Evolutionary conservation across 2,797 vertebrate genomes (phyloP), one percentile per base, ranked within the genome.

Genomic region (Gymnoscopelus braueri): DNA sequence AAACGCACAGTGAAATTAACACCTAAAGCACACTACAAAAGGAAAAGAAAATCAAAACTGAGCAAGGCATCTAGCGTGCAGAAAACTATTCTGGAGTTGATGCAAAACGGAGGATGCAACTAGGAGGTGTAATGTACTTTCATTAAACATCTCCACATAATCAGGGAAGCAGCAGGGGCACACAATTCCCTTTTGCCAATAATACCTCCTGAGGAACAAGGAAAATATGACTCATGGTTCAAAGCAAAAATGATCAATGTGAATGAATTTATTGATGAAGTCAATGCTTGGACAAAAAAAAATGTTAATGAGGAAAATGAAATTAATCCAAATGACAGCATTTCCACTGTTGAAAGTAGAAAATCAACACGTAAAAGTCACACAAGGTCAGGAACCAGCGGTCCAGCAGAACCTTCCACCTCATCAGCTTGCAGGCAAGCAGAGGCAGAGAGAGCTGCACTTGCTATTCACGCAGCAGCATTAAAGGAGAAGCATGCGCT

Each of bases 401-500:
- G 15, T 54, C 53, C 15, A 55, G 53, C 23, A 24, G 5, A 55
- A 50, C 64, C 11, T n/a, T 57, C 48, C 29, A n/a, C 55, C 26
- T 48, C 54, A 23, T 55, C 63, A 39, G 54, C 54, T 24, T 5
- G 44, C 26, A 13, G 58, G 5, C 24, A n/a, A 15, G 60, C 72
- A 52, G 54, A 68, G 51, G 66, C 65, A 64, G 60, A 64, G 12
- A 47, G 15, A 3, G 66, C 32, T 44, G 55, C 72, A 35, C 24
- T 69, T 35, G 4, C 52, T 11, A 66, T 44, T n/a, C 13, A 6
- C n/a, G 53, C 62, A 3, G 15, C 54, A 32, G 55, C 48, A 2
- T 55, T 75, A 58, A 64, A 70, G 10, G 39, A 70, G 7, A 75
- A 60, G 6, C 50, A 70, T 23, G 57, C 61, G 15, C 54, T 55